Percentiles rank a stretch among this genome's conserved stretches.
These are phyloP conservation scores for Lamproptera curius DNA, from an alignment of 2,888 invertebrate genomes.

Conservation along the genomic window DNA sequence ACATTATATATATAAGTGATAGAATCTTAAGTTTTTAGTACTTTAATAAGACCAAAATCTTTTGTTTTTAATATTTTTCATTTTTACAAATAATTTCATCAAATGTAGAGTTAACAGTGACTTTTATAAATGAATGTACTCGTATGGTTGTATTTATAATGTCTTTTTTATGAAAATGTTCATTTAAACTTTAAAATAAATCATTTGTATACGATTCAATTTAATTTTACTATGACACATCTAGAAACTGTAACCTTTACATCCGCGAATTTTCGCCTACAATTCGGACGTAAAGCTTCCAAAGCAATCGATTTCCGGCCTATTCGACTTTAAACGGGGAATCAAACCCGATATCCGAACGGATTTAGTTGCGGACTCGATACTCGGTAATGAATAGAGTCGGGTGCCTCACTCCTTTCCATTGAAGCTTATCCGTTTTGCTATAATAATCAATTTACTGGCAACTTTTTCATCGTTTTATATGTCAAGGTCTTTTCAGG, in stretches of 20 bases:
- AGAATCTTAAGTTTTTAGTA: no score
- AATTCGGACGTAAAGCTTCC: constrained; percentile 62
- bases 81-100: no score
- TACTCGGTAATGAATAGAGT: constrained; percentile 66
- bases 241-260: constrained; percentile 2
- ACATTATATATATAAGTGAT: no score
- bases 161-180: not conserved
- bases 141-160: no score
- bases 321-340: constrained; percentile 76
- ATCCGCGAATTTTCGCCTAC: constrained; percentile 39
- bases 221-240: constrained; percentile 15
- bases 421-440: constrained; percentile 26
- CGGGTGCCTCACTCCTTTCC: constrained; percentile 23
- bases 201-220: not conserved
- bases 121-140: no score
- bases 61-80: no score
- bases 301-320: constrained; percentile 78
- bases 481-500: no score
- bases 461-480: no score
- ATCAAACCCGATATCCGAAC: constrained; percentile 71
- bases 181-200: not conserved
- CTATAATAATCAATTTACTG: constrained; percentile 23
- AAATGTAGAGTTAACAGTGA: no score
- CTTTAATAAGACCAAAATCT: no score
- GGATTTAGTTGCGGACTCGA: constrained; percentile 69